These are phyloP conservation scores for Labeo calbasu DNA, from an alignment of 2,797 vertebrate genomes.

Conservation along the genomic window DNA sequence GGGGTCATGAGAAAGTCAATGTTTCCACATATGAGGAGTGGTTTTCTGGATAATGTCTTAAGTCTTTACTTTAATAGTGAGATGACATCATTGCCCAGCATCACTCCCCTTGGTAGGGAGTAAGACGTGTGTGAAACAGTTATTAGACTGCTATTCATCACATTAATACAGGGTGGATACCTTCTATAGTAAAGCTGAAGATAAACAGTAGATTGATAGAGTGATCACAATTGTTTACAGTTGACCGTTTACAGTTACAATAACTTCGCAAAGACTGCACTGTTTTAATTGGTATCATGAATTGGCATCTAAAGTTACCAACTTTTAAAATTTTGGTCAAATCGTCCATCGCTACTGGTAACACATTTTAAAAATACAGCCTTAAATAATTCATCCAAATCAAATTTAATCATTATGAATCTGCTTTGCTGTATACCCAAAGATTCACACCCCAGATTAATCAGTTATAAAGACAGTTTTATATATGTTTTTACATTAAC, in stretches of 20 bases:
- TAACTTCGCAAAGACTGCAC: not conserved
- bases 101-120: constrained; percentile 16
- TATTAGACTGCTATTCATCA: constrained; percentile 11
- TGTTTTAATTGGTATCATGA: not conserved
- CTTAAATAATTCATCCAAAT: not conserved
- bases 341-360: not conserved
- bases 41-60: constrained; percentile 48
- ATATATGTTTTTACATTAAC: not conserved
- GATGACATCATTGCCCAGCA: constrained; percentile 41
- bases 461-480: not conserved
- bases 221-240: not conserved
- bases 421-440: not conserved
- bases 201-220: not conserved
- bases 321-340: not conserved
- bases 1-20: constrained; percentile 54
- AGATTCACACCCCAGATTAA: not conserved
- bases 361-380: not conserved
- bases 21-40: constrained; percentile 52
- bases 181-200: not conserved
- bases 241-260: not conserved
- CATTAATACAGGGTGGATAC: constrained; percentile 5
- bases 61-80: constrained; percentile 12
- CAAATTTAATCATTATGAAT: not conserved
- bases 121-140: constrained; percentile 11
- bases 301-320: not conserved